phyloP scores from a whole-genome alignment of 2,888 invertebrate genomes.

The Patella pellucida region DNA sequence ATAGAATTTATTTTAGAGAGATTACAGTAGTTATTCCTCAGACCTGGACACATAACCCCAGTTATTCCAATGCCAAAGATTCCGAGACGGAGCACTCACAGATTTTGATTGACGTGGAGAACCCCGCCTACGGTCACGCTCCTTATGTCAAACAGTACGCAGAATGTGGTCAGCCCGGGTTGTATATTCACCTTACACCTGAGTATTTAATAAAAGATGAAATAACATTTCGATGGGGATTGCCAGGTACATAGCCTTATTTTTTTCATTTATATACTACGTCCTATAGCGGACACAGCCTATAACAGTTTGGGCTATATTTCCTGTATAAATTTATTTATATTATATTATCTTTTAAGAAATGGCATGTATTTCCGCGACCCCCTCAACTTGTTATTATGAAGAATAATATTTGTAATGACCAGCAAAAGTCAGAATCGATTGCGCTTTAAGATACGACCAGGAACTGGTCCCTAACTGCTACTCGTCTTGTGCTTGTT shows the following conservation, averaged over 20 bases:
- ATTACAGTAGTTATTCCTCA: conserved; percentile 77
- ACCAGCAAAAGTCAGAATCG: too few relatives aligned
- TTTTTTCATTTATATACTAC: too few relatives aligned
- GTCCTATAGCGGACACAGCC: too few relatives aligned
- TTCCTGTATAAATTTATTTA: too few relatives aligned
- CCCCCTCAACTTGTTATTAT: too few relatives aligned
- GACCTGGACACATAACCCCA: conserved; percentile 74
- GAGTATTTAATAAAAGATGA: conserved; percentile 46
- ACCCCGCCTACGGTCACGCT: conserved; percentile 51
- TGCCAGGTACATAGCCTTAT: conserved; percentile 25
- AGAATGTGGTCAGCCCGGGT: conserved; percentile 46
- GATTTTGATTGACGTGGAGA: conserved; percentile 72
- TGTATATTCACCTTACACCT: conserved; percentile 51
- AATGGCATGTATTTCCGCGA: too few relatives aligned
- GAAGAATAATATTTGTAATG: too few relatives aligned
- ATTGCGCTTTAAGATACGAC: too few relatives aligned
- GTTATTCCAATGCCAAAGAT: conserved; percentile 38
- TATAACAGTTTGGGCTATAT: too few relatives aligned
- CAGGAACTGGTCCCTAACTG: too few relatives aligned
- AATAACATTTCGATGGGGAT: conserved; percentile 36
- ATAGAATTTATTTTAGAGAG: conserved; percentile 72
- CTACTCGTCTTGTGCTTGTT: too few relatives aligned
- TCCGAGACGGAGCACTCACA: conserved; percentile 71
- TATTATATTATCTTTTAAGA: too few relatives aligned
- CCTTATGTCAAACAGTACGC: conserved; percentile 49